Conservation (phyloP, 30 jellyfish, hydroid and myxozoan genomes). For the Mastigias papua region DNA sequence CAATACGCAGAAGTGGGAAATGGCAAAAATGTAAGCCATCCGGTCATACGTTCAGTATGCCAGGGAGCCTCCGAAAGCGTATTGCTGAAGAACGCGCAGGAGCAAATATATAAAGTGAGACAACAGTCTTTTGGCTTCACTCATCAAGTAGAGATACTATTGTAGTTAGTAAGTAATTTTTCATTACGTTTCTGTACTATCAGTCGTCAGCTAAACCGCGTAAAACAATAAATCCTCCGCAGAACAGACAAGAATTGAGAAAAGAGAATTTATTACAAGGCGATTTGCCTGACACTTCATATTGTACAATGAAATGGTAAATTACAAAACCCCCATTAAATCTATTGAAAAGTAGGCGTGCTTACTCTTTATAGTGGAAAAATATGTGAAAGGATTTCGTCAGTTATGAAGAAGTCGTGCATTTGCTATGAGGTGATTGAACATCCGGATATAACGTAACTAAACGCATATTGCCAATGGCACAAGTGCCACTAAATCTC, state of each 20-base stretch:
- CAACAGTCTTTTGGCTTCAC: conserved; percentile 23
- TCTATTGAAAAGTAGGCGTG: conserved; percentile 41
- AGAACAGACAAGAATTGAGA: not conserved
- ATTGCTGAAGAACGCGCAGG: no score
- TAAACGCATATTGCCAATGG: no score
- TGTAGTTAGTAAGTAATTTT: not conserved
- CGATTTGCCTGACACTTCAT: conserved; percentile 13
- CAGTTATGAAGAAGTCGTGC: no score
- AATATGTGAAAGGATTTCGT: no score
- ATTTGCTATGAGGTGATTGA: no score
- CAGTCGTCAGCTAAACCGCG: conserved; percentile 40
- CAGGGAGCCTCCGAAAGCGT: no score
- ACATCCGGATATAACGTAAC: no score
- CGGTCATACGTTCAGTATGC: no score
- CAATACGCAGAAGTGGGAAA: no score
- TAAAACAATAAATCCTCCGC: conserved; percentile 26
- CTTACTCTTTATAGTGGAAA: no score
- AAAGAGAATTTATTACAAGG: conserved; percentile 10
- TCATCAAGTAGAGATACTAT: conserved; percentile 6
- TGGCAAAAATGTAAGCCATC: no score
- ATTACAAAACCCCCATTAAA: conserved; percentile 34
- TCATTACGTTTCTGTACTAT: not conserved
- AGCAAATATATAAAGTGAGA: not conserved
- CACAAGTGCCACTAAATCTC: no score
- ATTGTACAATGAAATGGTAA: conserved; percentile 31